phyloP scores from a whole-genome alignment of 1,140 invertebrate genomes.

The Drosophila lacertosa region DNA sequence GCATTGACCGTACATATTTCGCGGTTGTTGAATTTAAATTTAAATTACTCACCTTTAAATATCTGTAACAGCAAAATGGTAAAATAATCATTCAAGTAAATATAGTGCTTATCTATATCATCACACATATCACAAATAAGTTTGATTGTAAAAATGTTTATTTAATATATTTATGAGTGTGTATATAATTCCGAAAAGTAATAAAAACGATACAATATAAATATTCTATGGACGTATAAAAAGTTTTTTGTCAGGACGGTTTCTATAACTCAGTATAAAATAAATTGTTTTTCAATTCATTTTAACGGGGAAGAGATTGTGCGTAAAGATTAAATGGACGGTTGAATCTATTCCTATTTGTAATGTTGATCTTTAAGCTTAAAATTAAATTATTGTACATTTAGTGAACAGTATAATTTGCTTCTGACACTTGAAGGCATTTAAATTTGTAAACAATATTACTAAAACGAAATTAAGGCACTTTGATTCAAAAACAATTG shows the following conservation, averaged over 20 bases:
- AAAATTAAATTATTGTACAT: constrained; percentile 39
- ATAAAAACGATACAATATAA: constrained; percentile 36
- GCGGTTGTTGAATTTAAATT: constrained; percentile 5
- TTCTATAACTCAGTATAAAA: constrained; percentile 17
- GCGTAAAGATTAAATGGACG: constrained; percentile 17
- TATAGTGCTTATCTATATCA: too few relatives aligned
- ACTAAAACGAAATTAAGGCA: constrained; percentile 29
- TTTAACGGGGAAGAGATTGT: constrained; percentile 23
- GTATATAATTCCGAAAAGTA: constrained; percentile 25
- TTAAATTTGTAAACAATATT: constrained; percentile 10
- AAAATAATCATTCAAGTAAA: too few relatives aligned
- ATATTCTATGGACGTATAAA: constrained; percentile 18
- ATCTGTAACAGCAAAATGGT: not conserved
- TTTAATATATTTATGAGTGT: constrained; percentile 24
- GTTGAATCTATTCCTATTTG: constrained; percentile 23
- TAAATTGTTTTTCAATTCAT: too few relatives aligned
- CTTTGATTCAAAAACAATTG: constrained; percentile 16
- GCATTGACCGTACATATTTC: not conserved
- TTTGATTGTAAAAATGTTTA: constrained; percentile 30
- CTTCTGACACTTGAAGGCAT: constrained; percentile 12
- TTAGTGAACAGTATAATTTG: constrained; percentile 14
- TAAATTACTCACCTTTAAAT: not conserved
- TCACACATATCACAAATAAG: not conserved
- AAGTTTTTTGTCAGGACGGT: constrained; percentile 18
- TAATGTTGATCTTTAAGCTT: constrained; percentile 29